Conservation (phyloP, 2,888 invertebrate genomes). For the Crematogaster levior region DNA sequence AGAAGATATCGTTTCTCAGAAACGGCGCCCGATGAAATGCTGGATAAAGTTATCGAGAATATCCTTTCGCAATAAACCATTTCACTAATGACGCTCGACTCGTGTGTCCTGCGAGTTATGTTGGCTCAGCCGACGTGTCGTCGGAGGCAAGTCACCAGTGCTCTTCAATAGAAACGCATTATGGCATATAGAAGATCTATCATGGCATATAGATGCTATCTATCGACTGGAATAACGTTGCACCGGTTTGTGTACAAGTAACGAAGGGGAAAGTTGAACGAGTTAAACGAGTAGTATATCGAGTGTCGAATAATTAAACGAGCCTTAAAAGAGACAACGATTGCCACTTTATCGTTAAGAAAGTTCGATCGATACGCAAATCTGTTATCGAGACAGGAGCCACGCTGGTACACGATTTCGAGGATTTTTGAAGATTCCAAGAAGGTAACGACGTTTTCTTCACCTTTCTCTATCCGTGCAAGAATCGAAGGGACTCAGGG, state of each 20-base stretch:
- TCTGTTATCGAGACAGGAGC: not conserved
- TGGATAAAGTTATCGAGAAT: conserved; percentile 4
- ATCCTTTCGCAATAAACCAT: not conserved
- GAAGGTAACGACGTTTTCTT: not conserved
- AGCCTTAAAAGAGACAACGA: not conserved
- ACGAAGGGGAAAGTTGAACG: conserved; percentile 21
- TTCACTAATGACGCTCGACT: conserved; percentile 18
- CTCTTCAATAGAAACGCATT: not conserved
- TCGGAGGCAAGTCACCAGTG: not conserved
- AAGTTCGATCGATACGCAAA: not conserved
- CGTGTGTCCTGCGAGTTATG: conserved; percentile 12
- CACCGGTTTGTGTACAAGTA: conserved; percentile 16
- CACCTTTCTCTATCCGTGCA: not conserved
- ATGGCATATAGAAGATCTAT: not conserved
- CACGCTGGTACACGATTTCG: too few relatives aligned
- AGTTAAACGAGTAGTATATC: not conserved
- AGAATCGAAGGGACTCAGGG: not conserved
- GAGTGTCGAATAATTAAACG: conserved; percentile 2
- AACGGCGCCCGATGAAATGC: conserved; percentile 11
- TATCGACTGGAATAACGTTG: not conserved
- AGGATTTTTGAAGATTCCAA: too few relatives aligned
- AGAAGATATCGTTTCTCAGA: not conserved
- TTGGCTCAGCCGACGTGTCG: not conserved
- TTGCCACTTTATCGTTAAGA: not conserved
- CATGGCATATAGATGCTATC: not conserved